Evolutionary conservation across 1,140 invertebrate genomes (phyloP), one percentile per base, ranked within the genome.

Genomic region (Steinernema feltiae): DNA sequence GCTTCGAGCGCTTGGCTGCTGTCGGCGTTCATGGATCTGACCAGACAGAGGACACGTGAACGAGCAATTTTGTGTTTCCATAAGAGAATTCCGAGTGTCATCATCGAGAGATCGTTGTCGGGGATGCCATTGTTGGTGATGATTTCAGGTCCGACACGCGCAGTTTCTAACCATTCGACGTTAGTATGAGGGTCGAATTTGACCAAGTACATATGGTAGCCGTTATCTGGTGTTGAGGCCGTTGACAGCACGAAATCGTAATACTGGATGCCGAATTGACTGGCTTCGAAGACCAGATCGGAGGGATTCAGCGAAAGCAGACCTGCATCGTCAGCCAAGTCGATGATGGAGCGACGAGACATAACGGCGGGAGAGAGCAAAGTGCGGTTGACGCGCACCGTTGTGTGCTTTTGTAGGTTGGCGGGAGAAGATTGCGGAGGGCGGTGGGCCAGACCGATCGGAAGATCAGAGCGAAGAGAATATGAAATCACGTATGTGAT

Each of bases 151-250:
- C 21, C 29, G 21, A 85, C 75, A 30, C 73, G 29, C 29, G 76
- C 75, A 27, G 79, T 84, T 72, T 83, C 81, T 31, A 83, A 81
- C 63, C 74, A 80, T 74, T 83, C 82, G 21, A 83, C 48, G 72
- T 83, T 83, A 7, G 84, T 83, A 24, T 78, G 76, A 24, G 48
- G 29, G 69, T 83, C 83, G 18, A 83, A 75, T 72, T 83, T 83
- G 1, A 79, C 83, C 63, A 83, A 71, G 41, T 80, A 82, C 18
- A 82, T 24, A 73, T 80, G 30, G 69, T 76, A 80, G 30, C 75
- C 32, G 18, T 32, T 27, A 48, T 32, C 48, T 31, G 77, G 41
- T 30, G 69, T n/a, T 32, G 63, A 24, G 29, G 70, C 32, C 73
- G 72, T 48, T 30, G 83, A 85, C 15, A 82, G 35, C 24, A 83